Conservation (phyloP, 2,113 vertebrate genomes). For the Odocoileus hemionus region DNA sequence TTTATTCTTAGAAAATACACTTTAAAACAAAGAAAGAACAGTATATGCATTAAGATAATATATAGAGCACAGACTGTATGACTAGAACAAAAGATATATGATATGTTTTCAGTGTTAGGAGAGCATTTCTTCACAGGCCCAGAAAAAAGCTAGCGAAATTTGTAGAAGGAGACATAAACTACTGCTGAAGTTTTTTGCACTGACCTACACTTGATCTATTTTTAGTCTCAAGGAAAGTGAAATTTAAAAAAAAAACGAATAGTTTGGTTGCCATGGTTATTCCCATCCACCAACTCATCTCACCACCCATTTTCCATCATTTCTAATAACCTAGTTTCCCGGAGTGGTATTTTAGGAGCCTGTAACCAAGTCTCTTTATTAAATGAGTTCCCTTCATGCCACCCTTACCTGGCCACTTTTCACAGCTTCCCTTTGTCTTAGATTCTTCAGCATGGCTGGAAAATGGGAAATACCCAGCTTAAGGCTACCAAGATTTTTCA, state of each 20-base stretch:
- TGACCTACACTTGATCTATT: neutral
- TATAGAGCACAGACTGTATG: neutral
- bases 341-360: neutral
- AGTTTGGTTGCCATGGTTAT: conserved; percentile 27
- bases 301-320: neutral
- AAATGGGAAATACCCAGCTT: neutral
- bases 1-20: neutral
- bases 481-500: neutral
- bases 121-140: neutral
- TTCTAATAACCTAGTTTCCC: neutral
- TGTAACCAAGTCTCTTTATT: neutral
- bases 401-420: neutral
- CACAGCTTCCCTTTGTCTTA: neutral
- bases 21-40: neutral
- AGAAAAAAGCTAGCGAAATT: neutral
- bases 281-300: neutral
- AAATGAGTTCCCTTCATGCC: neutral
- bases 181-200: neutral
- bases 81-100: neutral
- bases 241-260: neutral
- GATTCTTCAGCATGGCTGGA: neutral
- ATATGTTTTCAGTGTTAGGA: neutral
- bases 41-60: neutral
- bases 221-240: conserved; percentile 41
- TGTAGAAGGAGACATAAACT: neutral